Percentiles rank a stretch among this genome's conserved stretches.
Conservation (phyloP, 2,797 vertebrate genomes). For the Pitangus sulphuratus region DNA sequence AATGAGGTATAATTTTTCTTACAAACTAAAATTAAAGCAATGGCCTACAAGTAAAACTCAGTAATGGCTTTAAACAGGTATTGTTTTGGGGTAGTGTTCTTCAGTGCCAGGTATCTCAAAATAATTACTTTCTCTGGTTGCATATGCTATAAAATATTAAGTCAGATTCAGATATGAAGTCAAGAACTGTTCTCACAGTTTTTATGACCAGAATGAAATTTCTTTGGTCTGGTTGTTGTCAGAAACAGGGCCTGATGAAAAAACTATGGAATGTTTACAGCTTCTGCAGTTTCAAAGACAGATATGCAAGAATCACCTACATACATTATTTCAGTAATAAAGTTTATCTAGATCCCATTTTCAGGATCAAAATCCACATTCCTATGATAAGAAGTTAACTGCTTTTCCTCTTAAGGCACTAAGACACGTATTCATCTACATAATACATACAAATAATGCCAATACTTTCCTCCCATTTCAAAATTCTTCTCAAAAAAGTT, state of each 20-base stretch:
- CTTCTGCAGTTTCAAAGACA: not conserved
- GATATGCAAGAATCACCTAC: not conserved
- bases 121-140: not conserved
- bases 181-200: not conserved
- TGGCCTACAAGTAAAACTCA: not conserved
- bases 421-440: accelerated
- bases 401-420: not conserved
- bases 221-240: not conserved
- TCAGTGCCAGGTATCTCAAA: not conserved
- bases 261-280: not conserved
- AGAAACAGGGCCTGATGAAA: not conserved
- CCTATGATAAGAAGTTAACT: not conserved
- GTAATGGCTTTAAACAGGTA: not conserved
- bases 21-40: not conserved
- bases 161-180: not conserved
- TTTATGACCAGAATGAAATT: not conserved
- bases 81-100: not conserved
- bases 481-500: not conserved
- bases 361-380: not conserved
- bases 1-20: not conserved
- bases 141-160: not conserved
- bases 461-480: not conserved
- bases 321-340: not conserved
- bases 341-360: not conserved
- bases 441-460: not conserved